These are phyloP conservation scores for Lithobates pipiens DNA, from an alignment of 2,797 vertebrate genomes.

Conservation along the genomic window DNA sequence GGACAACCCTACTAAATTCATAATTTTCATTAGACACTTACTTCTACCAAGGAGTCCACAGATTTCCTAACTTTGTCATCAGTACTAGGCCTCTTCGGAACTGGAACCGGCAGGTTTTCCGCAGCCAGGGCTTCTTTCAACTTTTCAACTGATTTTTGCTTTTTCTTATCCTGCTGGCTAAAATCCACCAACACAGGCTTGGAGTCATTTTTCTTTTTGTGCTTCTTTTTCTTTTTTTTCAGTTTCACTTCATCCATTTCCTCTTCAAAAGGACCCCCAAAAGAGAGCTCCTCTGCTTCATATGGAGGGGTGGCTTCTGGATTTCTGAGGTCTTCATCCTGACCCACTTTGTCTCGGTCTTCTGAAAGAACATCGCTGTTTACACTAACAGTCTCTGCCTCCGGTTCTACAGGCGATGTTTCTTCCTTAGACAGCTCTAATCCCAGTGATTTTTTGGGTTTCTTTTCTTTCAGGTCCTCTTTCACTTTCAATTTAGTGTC, in stretches of 20 bases:
- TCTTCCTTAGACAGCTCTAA: constrained; percentile 58
- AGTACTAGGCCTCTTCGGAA: constrained; percentile 70
- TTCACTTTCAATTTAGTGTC: constrained; percentile 80
- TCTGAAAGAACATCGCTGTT: constrained; percentile 65
- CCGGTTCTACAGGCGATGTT: constrained; percentile 57
- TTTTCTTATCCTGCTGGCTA: constrained; percentile 70
- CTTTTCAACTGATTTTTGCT: constrained; percentile 74
- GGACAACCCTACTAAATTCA: too few relatives aligned
- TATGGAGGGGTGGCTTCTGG: constrained; percentile 59
- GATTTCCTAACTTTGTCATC: constrained; percentile 74
- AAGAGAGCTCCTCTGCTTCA: constrained; percentile 63
- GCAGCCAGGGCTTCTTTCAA: constrained; percentile 56
- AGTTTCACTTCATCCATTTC: constrained; percentile 70
- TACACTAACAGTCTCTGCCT: constrained; percentile 64
- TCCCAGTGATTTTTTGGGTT: constrained; percentile 66
- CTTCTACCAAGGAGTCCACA: constrained; percentile 78
- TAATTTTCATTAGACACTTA: constrained; percentile 53
- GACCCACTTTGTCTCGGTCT: constrained; percentile 59
- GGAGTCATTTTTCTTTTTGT: constrained; percentile 69
- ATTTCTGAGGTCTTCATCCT: constrained; percentile 60
- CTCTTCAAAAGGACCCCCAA: constrained; percentile 70
- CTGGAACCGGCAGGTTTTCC: constrained; percentile 65
- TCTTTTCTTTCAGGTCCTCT: constrained; percentile 81
- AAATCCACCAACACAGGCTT: constrained; percentile 65
- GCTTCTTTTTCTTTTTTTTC: constrained; percentile 84